Evolutionary conservation across 2,113 vertebrate species (phyloP).

Genomic region (Emydocephalus ijimae): DNA sequence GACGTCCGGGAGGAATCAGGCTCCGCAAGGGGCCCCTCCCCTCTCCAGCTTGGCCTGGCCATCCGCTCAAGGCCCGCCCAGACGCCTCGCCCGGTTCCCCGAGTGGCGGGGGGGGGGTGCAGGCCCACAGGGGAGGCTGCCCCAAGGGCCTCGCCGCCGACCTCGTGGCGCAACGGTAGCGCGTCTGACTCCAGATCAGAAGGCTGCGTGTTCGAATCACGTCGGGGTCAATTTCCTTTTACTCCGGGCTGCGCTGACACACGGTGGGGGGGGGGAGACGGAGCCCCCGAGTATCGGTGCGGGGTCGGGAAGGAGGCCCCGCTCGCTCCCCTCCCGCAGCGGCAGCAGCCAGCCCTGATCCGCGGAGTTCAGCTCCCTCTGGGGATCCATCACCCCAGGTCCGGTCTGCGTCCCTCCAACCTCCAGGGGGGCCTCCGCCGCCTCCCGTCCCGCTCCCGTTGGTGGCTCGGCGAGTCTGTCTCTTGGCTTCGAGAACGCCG

Average conservation of each 20-base stretch:
- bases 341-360: background rate
- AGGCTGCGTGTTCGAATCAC: conserved; percentile 35
- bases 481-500: background rate
- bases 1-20: background rate
- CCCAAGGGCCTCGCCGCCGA: background rate
- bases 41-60: background rate
- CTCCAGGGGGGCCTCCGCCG: background rate
- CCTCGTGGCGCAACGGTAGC: conserved; percentile 36
- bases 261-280: background rate
- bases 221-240: background rate
- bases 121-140: background rate
- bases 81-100: background rate
- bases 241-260: background rate
- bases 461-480: accelerated
- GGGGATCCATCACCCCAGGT: too few species aligned
- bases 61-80: background rate
- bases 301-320: background rate
- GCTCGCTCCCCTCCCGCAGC: too few species aligned
- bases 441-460: background rate
- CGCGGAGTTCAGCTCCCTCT: background rate
- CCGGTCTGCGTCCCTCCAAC: background rate
- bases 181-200: conserved; percentile 39
- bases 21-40: background rate
- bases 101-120: too few species aligned
- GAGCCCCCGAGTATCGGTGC: background rate